Evolutionary conservation across 2,888 invertebrate genomes (phyloP).

Genomic region (Ganaspis brasiliensis): DNA sequence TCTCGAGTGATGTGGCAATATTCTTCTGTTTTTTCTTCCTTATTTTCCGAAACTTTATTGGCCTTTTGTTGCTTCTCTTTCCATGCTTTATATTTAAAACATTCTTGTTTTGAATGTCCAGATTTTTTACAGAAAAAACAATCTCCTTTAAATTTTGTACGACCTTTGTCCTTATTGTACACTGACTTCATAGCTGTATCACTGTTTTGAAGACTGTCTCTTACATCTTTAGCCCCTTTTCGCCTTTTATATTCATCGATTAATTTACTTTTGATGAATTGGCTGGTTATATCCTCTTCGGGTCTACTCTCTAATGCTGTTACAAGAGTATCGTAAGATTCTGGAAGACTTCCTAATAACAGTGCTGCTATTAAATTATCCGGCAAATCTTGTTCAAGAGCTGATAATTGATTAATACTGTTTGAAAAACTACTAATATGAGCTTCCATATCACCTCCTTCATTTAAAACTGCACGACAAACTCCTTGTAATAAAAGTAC

Average conservation of each 20-base stretch:
- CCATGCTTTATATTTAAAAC: not conserved
- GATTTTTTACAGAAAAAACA: not conserved
- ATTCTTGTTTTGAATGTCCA: not conserved
- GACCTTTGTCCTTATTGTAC: slow-evolving; percentile 25
- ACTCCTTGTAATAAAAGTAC: slow-evolving; percentile 52
- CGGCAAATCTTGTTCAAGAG: too few species aligned
- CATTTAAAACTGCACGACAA: slow-evolving; percentile 50
- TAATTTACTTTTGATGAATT: slow-evolving; percentile 59
- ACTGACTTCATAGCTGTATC: slow-evolving; percentile 30
- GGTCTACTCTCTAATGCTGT: slow-evolving; percentile 62
- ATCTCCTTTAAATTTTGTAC: not conserved
- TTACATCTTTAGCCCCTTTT: slow-evolving; percentile 17
- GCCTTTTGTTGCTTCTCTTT: slow-evolving; percentile 15
- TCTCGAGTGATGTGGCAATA: slow-evolving; percentile 5
- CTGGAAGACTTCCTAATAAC: slow-evolving; percentile 63
- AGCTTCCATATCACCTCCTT: slow-evolving; percentile 58
- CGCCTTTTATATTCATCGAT: slow-evolving; percentile 63
- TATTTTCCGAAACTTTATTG: slow-evolving; percentile 12
- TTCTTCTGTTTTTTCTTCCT: slow-evolving; percentile 3
- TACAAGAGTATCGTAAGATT: slow-evolving; percentile 63
- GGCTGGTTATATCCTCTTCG: slow-evolving; percentile 58
- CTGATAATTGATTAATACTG: too few species aligned
- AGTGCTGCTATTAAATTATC: slow-evolving; percentile 47
- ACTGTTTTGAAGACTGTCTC: not conserved
- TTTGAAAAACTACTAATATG: too few species aligned